A percentile compares a stretch with the other conserved stretches of the same genome.
Conservation (phyloP, 1,140 invertebrate genomes). For the Drosophila pachea region DNA sequence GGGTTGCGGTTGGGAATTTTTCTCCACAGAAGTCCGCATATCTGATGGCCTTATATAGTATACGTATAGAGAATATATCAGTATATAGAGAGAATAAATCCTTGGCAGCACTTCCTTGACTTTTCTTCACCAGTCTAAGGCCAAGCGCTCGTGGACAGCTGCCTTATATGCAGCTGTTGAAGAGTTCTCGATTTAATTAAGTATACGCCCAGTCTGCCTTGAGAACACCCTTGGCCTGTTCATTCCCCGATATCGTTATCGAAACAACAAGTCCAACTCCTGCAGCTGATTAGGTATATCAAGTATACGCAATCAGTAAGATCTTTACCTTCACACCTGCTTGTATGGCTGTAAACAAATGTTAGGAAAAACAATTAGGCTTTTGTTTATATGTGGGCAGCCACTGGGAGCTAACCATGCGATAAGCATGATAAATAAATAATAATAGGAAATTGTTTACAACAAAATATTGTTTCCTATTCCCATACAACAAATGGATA, state of each 20-base stretch:
- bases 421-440: constrained; percentile 65
- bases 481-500: constrained; percentile 12
- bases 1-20: background rate
- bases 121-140: background rate
- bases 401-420: constrained; percentile 31
- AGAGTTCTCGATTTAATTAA: no score
- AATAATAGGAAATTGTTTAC: constrained; percentile 65
- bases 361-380: constrained; percentile 59
- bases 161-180: no score
- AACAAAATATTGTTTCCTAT: constrained; percentile 45
- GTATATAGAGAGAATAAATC: no score
- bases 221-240: constrained; percentile 29
- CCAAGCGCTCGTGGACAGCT: no score
- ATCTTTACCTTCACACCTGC: constrained; percentile 44
- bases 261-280: background rate
- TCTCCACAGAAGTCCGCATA: background rate
- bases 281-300: constrained; percentile 6
- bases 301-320: constrained; percentile 29
- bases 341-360: constrained; percentile 8
- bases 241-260: background rate
- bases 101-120: background rate
- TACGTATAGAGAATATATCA: no score
- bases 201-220: background rate
- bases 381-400: constrained; percentile 49
- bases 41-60: background rate